phyloP scores from a whole-genome alignment of 2,113 vertebrate genomes.

The Petrocephalus microphthalmus region DNA sequence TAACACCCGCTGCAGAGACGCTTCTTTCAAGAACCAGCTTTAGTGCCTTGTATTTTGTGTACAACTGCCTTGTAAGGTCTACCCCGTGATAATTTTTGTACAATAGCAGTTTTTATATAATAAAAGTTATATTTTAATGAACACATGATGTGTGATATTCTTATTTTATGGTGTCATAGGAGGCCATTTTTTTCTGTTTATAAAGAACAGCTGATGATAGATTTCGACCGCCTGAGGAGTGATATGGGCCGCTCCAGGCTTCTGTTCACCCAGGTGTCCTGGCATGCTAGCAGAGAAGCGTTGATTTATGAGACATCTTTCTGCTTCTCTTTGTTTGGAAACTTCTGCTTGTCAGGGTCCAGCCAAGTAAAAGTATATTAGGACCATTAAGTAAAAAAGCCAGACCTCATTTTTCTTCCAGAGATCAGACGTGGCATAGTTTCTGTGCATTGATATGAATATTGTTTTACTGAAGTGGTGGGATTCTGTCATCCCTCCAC shows the following conservation, averaged over 20 bases:
- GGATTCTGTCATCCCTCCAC: too few species aligned
- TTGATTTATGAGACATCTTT: neutral
- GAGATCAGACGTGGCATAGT: too few species aligned
- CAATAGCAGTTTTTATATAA: conserved; percentile 68
- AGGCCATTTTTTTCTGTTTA: neutral
- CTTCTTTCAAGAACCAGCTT: neutral
- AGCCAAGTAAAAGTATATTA: too few species aligned
- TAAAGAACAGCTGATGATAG: neutral
- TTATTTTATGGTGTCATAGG: neutral
- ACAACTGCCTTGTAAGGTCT: conserved; percentile 55
- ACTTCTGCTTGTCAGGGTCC: neutral
- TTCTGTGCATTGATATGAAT: too few species aligned
- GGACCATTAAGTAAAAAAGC: too few species aligned
- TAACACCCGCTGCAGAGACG: neutral
- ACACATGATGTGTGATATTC: neutral
- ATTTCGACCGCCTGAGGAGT: neutral
- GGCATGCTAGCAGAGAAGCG: too few species aligned
- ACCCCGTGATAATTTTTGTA: conserved; percentile 50
- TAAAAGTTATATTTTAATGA: conserved; percentile 71
- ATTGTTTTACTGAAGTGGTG: too few species aligned
- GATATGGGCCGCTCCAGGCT: neutral
- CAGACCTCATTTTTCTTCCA: too few species aligned
- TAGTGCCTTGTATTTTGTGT: conserved; percentile 30
- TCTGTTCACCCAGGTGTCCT: neutral
- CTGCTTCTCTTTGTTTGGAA: neutral